Conservation (phyloP, 1,140 invertebrate species). For the Cecropterus lyciades region DNA sequence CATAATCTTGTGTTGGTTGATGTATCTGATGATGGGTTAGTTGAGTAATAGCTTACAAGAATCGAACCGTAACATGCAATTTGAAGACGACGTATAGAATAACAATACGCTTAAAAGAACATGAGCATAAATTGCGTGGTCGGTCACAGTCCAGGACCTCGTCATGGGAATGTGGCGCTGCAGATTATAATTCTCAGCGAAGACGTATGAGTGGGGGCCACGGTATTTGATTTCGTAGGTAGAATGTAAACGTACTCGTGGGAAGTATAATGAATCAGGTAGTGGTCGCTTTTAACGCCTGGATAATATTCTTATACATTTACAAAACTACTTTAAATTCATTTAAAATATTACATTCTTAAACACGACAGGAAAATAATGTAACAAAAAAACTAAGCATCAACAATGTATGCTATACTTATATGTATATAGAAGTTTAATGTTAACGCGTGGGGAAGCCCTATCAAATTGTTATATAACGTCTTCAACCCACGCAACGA, state of each 20-base stretch:
- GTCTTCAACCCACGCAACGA: slow-evolving; percentile 2
- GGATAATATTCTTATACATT: slow-evolving; percentile 6
- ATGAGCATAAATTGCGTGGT: slow-evolving; percentile 29
- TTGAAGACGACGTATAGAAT: slow-evolving; percentile 37
- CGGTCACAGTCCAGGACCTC: slow-evolving; percentile 67
- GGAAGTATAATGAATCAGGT: slow-evolving; percentile 40
- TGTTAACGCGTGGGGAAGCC: neutral
- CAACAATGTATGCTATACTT: neutral
- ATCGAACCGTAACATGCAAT: slow-evolving; percentile 34
- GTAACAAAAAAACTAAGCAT: neutral
- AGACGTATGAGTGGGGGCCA: slow-evolving; percentile 46
- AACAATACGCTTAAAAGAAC: slow-evolving; percentile 8
- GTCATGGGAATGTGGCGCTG: slow-evolving; percentile 72
- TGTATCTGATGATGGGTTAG: slow-evolving; percentile 8
- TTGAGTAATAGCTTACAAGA: slow-evolving; percentile 27
- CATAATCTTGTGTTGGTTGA: slow-evolving; percentile 37
- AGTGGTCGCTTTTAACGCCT: slow-evolving; percentile 26
- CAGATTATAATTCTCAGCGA: slow-evolving; percentile 55
- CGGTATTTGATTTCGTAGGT: slow-evolving; percentile 50
- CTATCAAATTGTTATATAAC: slow-evolving; percentile 14
- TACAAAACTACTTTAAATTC: no score
- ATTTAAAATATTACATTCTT: neutral
- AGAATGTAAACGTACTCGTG: slow-evolving; percentile 45
- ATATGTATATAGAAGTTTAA: neutral
- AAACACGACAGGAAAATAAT: neutral